Conservation (phyloP, 1,140 invertebrate species). For the Drosophila pectinifera region DNA sequence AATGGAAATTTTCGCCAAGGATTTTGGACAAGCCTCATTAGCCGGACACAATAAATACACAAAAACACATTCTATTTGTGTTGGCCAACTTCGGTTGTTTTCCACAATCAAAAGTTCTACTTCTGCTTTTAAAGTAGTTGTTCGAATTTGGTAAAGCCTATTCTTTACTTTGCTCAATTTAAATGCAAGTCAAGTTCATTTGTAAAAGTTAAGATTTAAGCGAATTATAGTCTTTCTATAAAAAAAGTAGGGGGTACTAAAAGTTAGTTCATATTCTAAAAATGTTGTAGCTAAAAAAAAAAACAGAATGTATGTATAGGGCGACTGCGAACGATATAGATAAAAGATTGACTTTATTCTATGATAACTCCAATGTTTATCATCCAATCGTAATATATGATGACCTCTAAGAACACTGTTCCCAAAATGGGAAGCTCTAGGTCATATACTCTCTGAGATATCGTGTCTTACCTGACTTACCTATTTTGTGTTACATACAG, state of each 20-base stretch:
- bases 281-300: no score
- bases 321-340: no score
- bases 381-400: no score
- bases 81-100: slow-evolving; percentile 27
- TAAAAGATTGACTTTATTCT: no score
- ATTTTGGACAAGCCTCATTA: slow-evolving; percentile 31
- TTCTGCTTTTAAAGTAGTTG: slow-evolving; percentile 32
- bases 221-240: neutral
- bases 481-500: slow-evolving; percentile 1
- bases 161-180: slow-evolving; percentile 21
- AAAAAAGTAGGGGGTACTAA: no score
- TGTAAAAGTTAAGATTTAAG: slow-evolving; percentile 15
- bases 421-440: no score
- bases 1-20: slow-evolving; percentile 33
- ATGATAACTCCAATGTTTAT: no score
- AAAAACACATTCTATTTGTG: slow-evolving; percentile 31
- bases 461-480: no score
- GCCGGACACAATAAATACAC: neutral
- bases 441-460: no score
- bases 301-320: no score
- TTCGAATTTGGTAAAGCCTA: slow-evolving; percentile 13
- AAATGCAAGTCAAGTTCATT: slow-evolving; percentile 1
- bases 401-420: no score
- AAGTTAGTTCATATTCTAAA: no score
- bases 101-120: slow-evolving; percentile 48